Base-by-base conservation (phyloP, 2,113 vertebrate genomes). In the Calyptomena viridis region DNA sequence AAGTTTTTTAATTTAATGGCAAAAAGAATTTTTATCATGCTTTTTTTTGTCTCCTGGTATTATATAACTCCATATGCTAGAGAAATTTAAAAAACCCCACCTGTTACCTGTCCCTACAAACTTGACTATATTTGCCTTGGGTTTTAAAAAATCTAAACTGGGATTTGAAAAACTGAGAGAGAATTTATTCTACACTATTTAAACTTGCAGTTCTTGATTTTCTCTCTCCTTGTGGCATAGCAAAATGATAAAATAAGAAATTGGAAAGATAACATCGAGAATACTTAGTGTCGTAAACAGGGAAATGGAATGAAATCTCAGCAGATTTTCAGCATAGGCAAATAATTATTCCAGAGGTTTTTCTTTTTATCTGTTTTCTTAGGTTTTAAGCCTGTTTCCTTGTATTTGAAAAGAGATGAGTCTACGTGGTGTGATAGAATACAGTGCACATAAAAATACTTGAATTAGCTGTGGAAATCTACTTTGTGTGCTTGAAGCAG, bases 301-400 rank as follows among this genome's bases (percentile, higher is more conserved):
- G 80, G 55, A 74, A 95, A 86, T 69, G 44, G 68, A 86, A 86
- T 58, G 40, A 86, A 84, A 90, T 93, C 72, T 86, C 63, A 93
- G 53, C 86, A 80, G 72, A 84, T 90, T 94, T 92, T 91, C 86
- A 73, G n/a, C 44, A 39, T n/a, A 35, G 50, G 5, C 46, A 92
- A 92, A 89, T 86, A 90, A 80, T 92, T 95, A 62, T 95, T 92
- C 22, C 64, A 33, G 30, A 56, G 46, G 37, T 77, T 80, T 84
- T 92, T 78, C 28, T 60, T 94, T 58, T 93, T 85, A 91, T 91
- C 66, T 94, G 11, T 83, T 94, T 95, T 94, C 58, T 58, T 73
- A 62, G 31, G 7, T 58, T 85, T 79, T 92, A 72, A 87, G 39
- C 31, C n/a, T 28, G 24, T 87, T 94, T 81, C 28, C 82, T 91